Evolutionary conservation across 2,113 vertebrate species (phyloP).

Genomic region (Stigmatopora argus): DNA sequence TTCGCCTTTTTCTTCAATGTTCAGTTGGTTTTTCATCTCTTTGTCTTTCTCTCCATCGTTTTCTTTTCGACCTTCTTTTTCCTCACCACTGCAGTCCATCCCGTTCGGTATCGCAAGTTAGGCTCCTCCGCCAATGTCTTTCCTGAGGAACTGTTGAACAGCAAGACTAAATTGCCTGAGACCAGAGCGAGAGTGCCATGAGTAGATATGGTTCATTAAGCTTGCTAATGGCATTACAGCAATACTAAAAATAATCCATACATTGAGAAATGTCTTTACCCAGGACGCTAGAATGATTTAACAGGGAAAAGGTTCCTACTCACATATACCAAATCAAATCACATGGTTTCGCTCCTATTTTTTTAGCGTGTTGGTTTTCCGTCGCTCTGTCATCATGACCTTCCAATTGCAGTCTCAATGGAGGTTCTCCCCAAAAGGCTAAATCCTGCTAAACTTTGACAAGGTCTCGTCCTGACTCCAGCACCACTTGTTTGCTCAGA

Average conservation of each 20-base stretch:
- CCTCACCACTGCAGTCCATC: slow-evolving; percentile 60
- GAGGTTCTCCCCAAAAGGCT: not conserved
- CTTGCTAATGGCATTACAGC: not conserved
- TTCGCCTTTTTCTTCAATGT: slow-evolving; percentile 61
- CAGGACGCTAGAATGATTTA: slow-evolving; percentile 2
- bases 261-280: not conserved
- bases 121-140: slow-evolving; percentile 18
- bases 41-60: slow-evolving; percentile 41
- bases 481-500: slow-evolving; percentile 47
- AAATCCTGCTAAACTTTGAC: slow-evolving; percentile 12
- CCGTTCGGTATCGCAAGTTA: slow-evolving; percentile 17
- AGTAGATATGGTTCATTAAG: slow-evolving; percentile 3
- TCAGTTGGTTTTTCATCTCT: slow-evolving; percentile 57
- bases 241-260: not conserved
- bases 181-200: slow-evolving; percentile 36
- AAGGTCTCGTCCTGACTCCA: slow-evolving; percentile 16
- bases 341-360: slow-evolving; percentile 39
- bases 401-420: slow-evolving; percentile 15
- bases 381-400: slow-evolving; percentile 34
- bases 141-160: slow-evolving; percentile 20
- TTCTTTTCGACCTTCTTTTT: slow-evolving; percentile 35
- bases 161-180: slow-evolving; percentile 30
- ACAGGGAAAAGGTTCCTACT: slow-evolving; percentile 42
- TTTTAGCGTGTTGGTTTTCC: slow-evolving; percentile 31
- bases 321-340: slow-evolving; percentile 44